Evolutionary conservation across 1,140 invertebrate genomes (phyloP), one percentile per base, ranked within the genome.

Genomic region (Trichoplusia ni): DNA sequence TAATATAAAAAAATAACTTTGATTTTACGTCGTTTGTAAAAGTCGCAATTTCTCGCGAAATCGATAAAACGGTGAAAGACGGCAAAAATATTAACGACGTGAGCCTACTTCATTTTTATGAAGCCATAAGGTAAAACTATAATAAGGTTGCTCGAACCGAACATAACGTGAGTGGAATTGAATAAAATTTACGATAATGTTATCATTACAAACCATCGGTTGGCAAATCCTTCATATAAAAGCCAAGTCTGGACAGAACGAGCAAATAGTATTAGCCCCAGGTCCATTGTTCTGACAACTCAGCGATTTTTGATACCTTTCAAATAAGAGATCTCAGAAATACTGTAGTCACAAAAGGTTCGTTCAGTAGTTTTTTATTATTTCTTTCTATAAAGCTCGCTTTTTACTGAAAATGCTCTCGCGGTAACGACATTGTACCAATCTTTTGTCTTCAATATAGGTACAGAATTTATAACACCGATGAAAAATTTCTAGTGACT

Each of bases 261-360:
- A 68, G 64, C 63, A 69, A 69, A 76, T 70, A 67, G 64, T 69
- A 71, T 60, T 68, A 68, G 56, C 25, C 64, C 42, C 35, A 29
- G 46, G 54, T 35, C 67, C 71, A 75, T 77, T 75, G 72, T 77
- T 69, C 76, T 75, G 74, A 73, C 75, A 74, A 77, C 59, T 73
- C 71, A 67, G 64, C 60, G 62, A 69, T 67, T 77, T 73, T 73
- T 77, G 69, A 73, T 77, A 75, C 61, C 58, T 73, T 70, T 71
- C 64, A 71, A 74, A 67, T 71, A 70, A 68, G 65, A 74, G 58
- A 69, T 73, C 49, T 72, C 23, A 61, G 61, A 64, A 69, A 69
- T 60, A 51, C 68, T 44, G 47, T 58, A 60, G 51, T 71, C 65
- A 62, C 53, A 60, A 63, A 62, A 64, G 61, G 47, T 59, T 11